Base-by-base conservation (phyloP, 2,888 invertebrate species). In the Dryobota labecula region DNA sequence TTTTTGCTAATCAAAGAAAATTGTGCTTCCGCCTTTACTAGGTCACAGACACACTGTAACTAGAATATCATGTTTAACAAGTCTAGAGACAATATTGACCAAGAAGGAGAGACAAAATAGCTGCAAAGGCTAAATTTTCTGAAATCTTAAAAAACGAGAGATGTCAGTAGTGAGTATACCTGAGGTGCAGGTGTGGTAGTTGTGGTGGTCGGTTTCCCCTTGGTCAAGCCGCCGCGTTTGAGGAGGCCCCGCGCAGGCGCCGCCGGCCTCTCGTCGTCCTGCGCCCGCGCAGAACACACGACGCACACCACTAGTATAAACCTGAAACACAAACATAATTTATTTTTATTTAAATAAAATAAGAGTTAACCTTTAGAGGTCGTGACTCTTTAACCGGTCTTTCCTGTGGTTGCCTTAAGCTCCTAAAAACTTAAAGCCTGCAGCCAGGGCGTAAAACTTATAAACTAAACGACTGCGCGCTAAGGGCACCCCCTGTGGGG, bases 131-230 rank as follows among this genome's bases (percentile, higher is more conserved):
- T 0, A 15, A 0, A 24, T 56, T 33, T 33, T 57, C 15, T n/a
- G 30, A 20, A 5, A 60, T 20, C 13, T 33, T 13, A 20, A 51
- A 33, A 58, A 33, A 6, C 15, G 6, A 47, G 1, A 62, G 30
- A 33, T 43, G 6, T 20, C 6, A 49, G 18, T 24, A n/a, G 49
- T 47, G 24, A 49, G n/a, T 43, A 61, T 88, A 94, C 95, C 91
- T 92, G 93, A 69, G 95, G 95, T 9, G 94, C 88, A 2, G 90
- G 84, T 57, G 95, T 94, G 49, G 95, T 94, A 13, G 95, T 95
- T 0, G 94, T 94, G n/a, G 94, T 94, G 49, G 94, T 92, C 2
- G 86, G 88, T 78, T 95, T 96, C 45, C 91, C 92, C 71, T 95
- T 94, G 30, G 86, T 83, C 13, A 92, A 85, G 2, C 89, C 90